Evolutionary conservation across 2,113 vertebrate genomes (phyloP).

Genomic region (Hippocampus zosterae): DNA sequence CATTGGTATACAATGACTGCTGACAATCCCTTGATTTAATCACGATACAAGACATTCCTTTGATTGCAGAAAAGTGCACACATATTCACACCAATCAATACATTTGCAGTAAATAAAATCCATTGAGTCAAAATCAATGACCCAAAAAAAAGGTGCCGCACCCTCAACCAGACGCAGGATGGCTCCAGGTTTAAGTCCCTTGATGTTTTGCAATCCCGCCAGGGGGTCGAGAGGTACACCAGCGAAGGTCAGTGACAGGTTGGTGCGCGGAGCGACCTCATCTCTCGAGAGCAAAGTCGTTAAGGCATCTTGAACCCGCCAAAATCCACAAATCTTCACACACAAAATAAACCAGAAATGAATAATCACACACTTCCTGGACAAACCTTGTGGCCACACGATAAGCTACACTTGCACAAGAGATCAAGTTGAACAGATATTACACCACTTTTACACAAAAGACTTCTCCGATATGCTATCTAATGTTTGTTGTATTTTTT

Average conservation of each 20-base stretch:
- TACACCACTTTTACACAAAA: neutral
- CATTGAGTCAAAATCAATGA: neutral
- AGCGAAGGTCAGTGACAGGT: conserved; percentile 60
- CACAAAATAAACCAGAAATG: neutral
- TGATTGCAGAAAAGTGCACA: neutral
- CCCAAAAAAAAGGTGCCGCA: conserved; percentile 11
- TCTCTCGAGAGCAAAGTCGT: conserved; percentile 60
- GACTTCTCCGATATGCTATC: no score
- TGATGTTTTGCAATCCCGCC: conserved; percentile 63
- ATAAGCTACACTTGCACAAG: neutral
- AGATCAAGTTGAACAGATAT: neutral
- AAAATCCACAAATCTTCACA: conserved; percentile 66
- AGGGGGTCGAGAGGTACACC: conserved; percentile 67
- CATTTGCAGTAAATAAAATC: conserved; percentile 2
- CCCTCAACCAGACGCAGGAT: conserved; percentile 72
- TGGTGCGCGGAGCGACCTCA: conserved; percentile 72
- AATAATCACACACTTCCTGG: neutral
- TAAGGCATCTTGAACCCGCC: conserved; percentile 71
- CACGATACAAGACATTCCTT: neutral
- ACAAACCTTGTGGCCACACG: neutral
- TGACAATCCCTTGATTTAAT: neutral
- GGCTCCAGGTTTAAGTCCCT: conserved; percentile 70
- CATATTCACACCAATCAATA: neutral
- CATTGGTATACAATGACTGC: neutral
- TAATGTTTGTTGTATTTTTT: neutral